Conservation (phyloP, 2,113 vertebrate species). For the Halichoerus grypus region DNA sequence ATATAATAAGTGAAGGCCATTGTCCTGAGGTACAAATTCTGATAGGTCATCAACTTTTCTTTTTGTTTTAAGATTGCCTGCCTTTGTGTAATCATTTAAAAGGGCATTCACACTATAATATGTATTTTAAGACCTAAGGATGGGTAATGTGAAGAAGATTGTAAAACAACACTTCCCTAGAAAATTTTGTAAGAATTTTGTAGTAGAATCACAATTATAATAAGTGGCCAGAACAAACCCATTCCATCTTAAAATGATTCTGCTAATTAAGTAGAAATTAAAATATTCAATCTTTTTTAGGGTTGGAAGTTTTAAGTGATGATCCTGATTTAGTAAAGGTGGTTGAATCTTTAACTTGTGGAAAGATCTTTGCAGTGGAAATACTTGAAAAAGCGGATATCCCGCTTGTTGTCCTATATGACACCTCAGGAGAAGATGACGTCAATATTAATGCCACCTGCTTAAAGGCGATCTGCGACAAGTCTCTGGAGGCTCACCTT, state of each 20-base stretch:
- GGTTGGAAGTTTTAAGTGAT: conserved; percentile 92
- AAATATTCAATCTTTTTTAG: conserved; percentile 85
- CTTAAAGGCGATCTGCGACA: conserved; percentile 92
- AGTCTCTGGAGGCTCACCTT: conserved; percentile 91
- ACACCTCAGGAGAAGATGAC: conserved; percentile 95
- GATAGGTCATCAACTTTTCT: conserved; percentile 9
- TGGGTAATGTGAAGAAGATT: neutral
- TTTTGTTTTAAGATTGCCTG: conserved; percentile 43
- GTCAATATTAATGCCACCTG: conserved; percentile 94
- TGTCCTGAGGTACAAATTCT: conserved; percentile 16
- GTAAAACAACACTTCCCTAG: conserved; percentile 45
- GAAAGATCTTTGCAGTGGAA: conserved; percentile 95
- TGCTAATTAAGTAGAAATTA: conserved; percentile 46
- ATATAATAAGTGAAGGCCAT: neutral
- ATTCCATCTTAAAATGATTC: neutral
- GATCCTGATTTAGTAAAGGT: conserved; percentile 90
- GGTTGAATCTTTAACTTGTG: conserved; percentile 90
- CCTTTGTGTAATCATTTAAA: conserved; percentile 19
- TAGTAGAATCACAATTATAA: neutral
- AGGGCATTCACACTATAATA: neutral
- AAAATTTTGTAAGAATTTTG: conserved; percentile 35
- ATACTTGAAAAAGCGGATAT: conserved; percentile 89
- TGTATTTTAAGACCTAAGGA: neutral
- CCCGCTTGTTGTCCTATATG: conserved; percentile 93
- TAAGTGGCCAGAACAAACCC: neutral